Percentiles rank a stretch among this genome's conserved stretches.
Evolutionary conservation across 2,113 vertebrate species (phyloP).

Genomic region (Leptosomus discolor): DNA sequence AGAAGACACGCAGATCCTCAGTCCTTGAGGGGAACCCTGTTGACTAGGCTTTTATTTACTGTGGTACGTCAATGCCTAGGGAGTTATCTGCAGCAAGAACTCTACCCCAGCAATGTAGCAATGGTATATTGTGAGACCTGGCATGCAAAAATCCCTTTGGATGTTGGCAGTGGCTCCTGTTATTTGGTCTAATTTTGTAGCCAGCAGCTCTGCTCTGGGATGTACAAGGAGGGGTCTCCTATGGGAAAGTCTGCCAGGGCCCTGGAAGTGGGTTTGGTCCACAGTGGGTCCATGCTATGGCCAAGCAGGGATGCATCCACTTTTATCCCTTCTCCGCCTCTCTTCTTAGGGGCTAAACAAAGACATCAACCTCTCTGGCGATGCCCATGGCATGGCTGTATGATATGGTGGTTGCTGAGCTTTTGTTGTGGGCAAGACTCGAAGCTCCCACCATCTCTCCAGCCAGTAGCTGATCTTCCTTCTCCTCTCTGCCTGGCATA

Average conservation of each 20-base stretch:
- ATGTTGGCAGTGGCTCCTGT: not conserved
- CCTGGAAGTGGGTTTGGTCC: not conserved
- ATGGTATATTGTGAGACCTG: not conserved
- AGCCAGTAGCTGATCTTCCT: not conserved
- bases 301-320: not conserved
- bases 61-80: not conserved
- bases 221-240: not conserved
- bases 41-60: conserved; percentile 9
- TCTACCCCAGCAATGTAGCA: not conserved
- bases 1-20: not conserved
- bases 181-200: not conserved
- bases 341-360: not conserved
- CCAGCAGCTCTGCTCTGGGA: not conserved
- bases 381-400: not conserved
- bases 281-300: not conserved
- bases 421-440: not conserved
- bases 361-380: not conserved
- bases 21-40: not conserved
- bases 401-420: not conserved
- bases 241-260: not conserved
- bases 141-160: not conserved
- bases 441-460: not conserved
- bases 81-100: not conserved
- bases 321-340: too few relatives aligned
- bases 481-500: not conserved